Evolutionary conservation across 2,113 vertebrate species (phyloP), one percentile per base, ranked within the genome.

Genomic region (Bostrychus sinensis): DNA sequence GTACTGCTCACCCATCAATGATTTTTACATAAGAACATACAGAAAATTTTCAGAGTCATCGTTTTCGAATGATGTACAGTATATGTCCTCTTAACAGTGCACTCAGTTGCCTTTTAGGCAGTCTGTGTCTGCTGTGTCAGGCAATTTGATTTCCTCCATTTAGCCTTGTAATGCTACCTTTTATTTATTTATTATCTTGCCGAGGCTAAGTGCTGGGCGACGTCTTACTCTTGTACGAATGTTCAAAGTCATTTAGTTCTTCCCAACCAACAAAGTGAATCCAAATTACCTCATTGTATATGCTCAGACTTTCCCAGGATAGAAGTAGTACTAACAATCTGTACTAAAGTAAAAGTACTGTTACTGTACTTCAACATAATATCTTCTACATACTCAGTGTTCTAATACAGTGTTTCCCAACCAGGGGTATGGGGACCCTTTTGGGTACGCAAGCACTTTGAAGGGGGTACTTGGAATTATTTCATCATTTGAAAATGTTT

Each of bases 101-200:
- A 72, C 66, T 65, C 60, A 79, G 69, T 67, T 66, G 42, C 32
- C 64, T 67, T 37, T 53, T 53, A 59, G 54, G 71, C 70, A 42
- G 66, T 36, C 45, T 62, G 70, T 54, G 59, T 78, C 77, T 84
- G 89, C 76, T 73, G 68, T 80, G 77, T 82, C 70, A 82, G 80
- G 62, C 85, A 84, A 89, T 91, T 86, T 62, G 81, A 89, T 89
- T 85, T 85, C 78, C 84, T 85, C 84, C 80, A 83, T 85, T 89
- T 87, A 85, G 80, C 80, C 71, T 57, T 55, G 87, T 83, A 89
- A 90, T 86, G 75, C 74, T 70, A 70, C 70, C 85, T 76, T 77
- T 85, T 84, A 87, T 87, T 90, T 88, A 89, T 89, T 89, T 89
- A 88, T 87, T 77, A 75, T 73, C 41, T 26, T 32, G 68, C 65